Percentiles rank a stretch among this genome's conserved stretches.
These are phyloP conservation scores for Hemistola chrysoprasaria DNA, from an alignment of 2,888 invertebrate species.

Conservation along the genomic window DNA sequence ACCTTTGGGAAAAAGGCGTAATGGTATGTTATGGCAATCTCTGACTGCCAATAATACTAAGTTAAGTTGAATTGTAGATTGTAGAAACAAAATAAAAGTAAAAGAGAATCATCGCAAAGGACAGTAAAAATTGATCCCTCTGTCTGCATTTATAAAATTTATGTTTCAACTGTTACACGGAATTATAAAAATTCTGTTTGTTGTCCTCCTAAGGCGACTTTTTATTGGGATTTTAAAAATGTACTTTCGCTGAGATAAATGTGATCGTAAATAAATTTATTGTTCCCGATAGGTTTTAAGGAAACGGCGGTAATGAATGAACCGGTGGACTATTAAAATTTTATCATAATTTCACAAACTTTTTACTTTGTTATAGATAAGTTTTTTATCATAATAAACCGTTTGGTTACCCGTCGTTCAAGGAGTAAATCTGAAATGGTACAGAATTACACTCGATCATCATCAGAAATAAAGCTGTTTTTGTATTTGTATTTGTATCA, in stretches of 20 bases:
- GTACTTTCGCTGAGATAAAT: constrained; percentile 18
- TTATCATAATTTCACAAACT: neutral
- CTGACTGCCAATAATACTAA: too few relatives aligned
- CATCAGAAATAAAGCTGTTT: too few relatives aligned
- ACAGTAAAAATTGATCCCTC: constrained; percentile 5
- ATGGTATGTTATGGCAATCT: too few relatives aligned
- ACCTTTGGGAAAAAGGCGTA: too few relatives aligned
- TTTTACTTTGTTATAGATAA: too few relatives aligned
- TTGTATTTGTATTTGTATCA: too few relatives aligned
- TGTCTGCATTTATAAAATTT: constrained; percentile 36
- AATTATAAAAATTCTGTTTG: constrained; percentile 27
- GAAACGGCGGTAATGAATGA: constrained; percentile 8
- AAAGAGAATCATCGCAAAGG: constrained; percentile 1
- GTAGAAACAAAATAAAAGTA: neutral
- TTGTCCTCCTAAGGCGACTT: constrained; percentile 18
- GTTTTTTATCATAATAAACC: too few relatives aligned
- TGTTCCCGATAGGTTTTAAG: constrained; percentile 19
- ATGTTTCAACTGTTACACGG: constrained; percentile 23
- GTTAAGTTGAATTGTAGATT: too few relatives aligned
- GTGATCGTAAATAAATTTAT: constrained; percentile 27
- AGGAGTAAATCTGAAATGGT: too few relatives aligned
- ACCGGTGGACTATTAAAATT: constrained; percentile 1
- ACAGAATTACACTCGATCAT: too few relatives aligned
- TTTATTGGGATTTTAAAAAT: constrained; percentile 29
- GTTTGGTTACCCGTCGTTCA: too few relatives aligned